These are phyloP conservation scores for Diprion similis DNA, from an alignment of 1,140 invertebrate species.

Conservation along the genomic window DNA sequence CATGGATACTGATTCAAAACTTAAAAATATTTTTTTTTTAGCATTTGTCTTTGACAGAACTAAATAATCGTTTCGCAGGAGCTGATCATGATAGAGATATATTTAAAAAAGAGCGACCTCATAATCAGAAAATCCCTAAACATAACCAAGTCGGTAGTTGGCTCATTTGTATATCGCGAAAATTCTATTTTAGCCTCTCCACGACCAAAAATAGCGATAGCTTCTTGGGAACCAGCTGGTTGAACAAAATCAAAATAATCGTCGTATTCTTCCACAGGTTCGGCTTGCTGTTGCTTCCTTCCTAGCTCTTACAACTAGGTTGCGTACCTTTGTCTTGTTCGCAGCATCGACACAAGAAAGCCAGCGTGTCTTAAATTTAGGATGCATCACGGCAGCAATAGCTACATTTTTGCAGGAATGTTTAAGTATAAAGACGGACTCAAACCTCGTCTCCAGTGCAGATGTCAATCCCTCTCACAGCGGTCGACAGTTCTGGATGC, in stretches of 20 bases:
- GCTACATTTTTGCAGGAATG: conserved; percentile 22
- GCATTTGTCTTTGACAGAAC: conserved; percentile 24
- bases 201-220: background rate
- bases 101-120: conserved; percentile 24
- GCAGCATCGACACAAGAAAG: conserved; percentile 13
- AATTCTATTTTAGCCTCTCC: conserved; percentile 24
- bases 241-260: conserved; percentile 1
- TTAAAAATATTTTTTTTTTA: background rate
- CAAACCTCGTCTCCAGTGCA: conserved; percentile 22
- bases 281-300: conserved; percentile 9
- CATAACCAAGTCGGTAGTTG: conserved; percentile 13
- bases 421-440: conserved; percentile 22
- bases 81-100: conserved; percentile 30
- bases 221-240: conserved; percentile 9
- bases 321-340: conserved; percentile 14
- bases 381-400: conserved; percentile 28
- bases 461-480: conserved; percentile 16
- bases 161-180: conserved; percentile 9
- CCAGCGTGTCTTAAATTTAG: conserved; percentile 32
- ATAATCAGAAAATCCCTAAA: conserved; percentile 26
- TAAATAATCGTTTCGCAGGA: conserved; percentile 30
- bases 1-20: background rate
- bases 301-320: background rate
- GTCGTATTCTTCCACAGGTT: conserved; percentile 15
- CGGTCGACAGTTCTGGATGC: conserved; percentile 1